A percentile compares a stretch with the other conserved stretches of the same genome.
Conservation (phyloP, 2,113 vertebrate genomes). For the Redunca redunca region DNA sequence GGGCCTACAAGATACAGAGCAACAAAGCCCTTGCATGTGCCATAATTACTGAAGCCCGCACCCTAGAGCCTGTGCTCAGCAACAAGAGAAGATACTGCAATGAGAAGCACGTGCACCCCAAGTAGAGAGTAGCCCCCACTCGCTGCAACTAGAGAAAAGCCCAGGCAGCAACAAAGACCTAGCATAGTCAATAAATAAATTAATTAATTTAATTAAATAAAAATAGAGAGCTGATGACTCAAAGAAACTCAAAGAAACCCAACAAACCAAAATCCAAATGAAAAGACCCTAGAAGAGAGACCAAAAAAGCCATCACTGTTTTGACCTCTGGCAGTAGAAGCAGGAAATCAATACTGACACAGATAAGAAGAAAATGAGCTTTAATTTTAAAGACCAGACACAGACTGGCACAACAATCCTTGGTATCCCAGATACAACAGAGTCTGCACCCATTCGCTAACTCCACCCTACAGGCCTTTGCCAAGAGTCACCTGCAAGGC, state of each 20-base stretch:
- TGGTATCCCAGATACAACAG: neutral
- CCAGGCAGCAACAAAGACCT: neutral
- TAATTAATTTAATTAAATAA: neutral
- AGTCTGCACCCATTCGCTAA: neutral
- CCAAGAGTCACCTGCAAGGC: neutral
- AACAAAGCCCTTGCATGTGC: neutral
- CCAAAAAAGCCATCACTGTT: neutral
- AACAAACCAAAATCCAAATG: neutral
- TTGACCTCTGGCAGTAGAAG: neutral
- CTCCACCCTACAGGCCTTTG: neutral
- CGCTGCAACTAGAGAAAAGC: neutral
- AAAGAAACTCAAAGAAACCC: neutral
- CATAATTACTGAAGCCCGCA: neutral
- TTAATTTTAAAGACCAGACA: neutral
- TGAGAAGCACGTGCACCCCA: neutral
- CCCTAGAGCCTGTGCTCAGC: neutral
- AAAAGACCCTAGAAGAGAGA: neutral
- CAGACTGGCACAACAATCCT: neutral
- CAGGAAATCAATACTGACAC: neutral
- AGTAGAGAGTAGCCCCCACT: neutral
- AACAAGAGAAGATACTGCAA: neutral
- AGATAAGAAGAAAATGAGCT: neutral
- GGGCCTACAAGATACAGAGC: neutral
- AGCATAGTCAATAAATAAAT: neutral
- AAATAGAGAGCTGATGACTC: neutral